Percentiles rank a stretch among this genome's conserved stretches.
phyloP scores from a whole-genome alignment of 2,797 vertebrate genomes.

The Linurgus olivaceus region DNA sequence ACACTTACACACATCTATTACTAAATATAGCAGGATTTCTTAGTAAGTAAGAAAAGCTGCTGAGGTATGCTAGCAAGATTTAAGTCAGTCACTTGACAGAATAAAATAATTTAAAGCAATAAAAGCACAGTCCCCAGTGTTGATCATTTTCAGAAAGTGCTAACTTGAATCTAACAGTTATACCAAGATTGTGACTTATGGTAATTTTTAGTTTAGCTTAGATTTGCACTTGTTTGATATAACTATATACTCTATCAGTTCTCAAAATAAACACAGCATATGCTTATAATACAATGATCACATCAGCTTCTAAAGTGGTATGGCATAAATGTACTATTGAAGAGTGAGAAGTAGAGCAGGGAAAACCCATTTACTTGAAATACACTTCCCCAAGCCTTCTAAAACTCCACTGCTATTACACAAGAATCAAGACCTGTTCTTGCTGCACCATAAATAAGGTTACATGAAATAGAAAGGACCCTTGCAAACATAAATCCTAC shows the following conservation, averaged over 20 bases:
- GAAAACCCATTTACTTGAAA: background rate
- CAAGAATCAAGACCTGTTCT: background rate
- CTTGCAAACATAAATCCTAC: background rate
- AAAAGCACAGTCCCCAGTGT: background rate
- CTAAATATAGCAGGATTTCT: slow-evolving; percentile 73
- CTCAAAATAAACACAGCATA: slow-evolving; percentile 31
- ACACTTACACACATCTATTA: slow-evolving; percentile 44
- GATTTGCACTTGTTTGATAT: background rate
- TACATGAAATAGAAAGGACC: background rate
- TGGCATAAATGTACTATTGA: background rate
- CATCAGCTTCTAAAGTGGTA: slow-evolving; percentile 49
- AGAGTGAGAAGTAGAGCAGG: background rate
- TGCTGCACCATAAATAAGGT: background rate
- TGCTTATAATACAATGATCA: slow-evolving; percentile 34
- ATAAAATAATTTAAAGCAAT: slow-evolving; percentile 19
- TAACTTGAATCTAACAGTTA: background rate
- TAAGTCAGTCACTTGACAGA: slow-evolving; percentile 21
- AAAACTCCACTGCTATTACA: background rate
- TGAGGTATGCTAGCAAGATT: slow-evolving; percentile 49
- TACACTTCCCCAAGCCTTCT: background rate
- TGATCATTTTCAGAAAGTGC: background rate
- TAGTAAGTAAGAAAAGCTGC: slow-evolving; percentile 49
- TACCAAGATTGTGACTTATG: background rate
- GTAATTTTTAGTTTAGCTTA: background rate
- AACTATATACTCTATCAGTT: background rate